These are phyloP conservation scores for Carabus problematicus DNA, from an alignment of 2,888 invertebrate species.

Conservation along the genomic window DNA sequence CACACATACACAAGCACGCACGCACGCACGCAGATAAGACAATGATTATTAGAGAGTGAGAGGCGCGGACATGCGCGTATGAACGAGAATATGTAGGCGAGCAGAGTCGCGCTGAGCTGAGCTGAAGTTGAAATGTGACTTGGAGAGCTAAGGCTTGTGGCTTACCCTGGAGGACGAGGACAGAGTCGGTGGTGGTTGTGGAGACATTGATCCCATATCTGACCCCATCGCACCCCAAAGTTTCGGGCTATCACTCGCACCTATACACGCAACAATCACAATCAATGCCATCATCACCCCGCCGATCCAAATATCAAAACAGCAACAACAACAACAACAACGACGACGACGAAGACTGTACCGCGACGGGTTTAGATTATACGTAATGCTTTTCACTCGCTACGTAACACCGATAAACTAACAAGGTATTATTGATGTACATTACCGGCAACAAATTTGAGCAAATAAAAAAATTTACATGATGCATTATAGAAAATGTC, in stretches of 20 bases:
- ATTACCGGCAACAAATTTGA: too few relatives aligned
- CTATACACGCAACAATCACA: slow-evolving; percentile 61
- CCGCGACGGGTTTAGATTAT: too few relatives aligned
- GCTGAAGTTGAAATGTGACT: slow-evolving; percentile 52
- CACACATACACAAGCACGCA: slow-evolving; percentile 7
- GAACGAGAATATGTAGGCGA: not conserved
- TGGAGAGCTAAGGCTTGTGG: slow-evolving; percentile 57
- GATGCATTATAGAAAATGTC: too few relatives aligned
- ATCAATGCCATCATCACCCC: slow-evolving; percentile 50
- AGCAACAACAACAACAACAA: too few relatives aligned
- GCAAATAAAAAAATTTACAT: too few relatives aligned
- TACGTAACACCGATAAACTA: too few relatives aligned
- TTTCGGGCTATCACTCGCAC: slow-evolving; percentile 64
- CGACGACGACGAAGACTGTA: too few relatives aligned
- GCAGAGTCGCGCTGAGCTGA: slow-evolving; percentile 46
- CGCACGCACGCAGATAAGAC: not conserved
- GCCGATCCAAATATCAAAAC: slow-evolving; percentile 1
- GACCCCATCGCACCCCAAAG: slow-evolving; percentile 63
- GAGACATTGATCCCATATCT: slow-evolving; percentile 64
- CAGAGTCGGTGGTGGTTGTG: slow-evolving; percentile 58
- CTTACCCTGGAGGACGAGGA: slow-evolving; percentile 70
- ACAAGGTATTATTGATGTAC: too few relatives aligned
- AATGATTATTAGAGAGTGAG: not conserved
- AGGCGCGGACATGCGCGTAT: slow-evolving; percentile 3
- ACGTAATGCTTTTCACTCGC: too few relatives aligned